These are phyloP conservation scores for Chinchilla lanigera DNA, from an alignment of 2,113 vertebrate species.

Conservation along the genomic window DNA sequence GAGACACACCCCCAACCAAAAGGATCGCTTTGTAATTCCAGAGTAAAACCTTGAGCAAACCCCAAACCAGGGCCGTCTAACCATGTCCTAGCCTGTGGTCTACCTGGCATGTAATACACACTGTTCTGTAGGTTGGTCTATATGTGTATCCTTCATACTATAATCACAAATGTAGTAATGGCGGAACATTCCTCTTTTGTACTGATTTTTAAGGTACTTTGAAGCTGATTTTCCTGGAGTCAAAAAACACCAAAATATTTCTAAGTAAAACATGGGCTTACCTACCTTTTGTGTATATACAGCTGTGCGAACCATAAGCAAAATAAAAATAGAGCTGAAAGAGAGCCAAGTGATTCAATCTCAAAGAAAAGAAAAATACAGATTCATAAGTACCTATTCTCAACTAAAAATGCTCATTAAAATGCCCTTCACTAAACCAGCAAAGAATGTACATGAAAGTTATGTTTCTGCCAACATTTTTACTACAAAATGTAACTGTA, in stretches of 20 bases:
- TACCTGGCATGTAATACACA: neutral
- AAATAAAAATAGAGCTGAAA: neutral
- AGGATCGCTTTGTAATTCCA: neutral
- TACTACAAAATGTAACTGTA: neutral
- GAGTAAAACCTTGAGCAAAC: neutral
- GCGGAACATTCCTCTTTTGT: neutral
- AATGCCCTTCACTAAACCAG: neutral
- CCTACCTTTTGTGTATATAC: neutral
- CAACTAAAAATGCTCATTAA: neutral
- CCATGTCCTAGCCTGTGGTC: neutral
- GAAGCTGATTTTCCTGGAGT: neutral
- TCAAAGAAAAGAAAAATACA: constrained; percentile 41
- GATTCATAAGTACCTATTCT: constrained; percentile 9
- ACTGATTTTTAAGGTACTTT: neutral
- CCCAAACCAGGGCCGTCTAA: neutral
- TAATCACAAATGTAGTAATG: neutral
- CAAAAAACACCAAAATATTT: neutral
- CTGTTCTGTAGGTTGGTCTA: neutral
- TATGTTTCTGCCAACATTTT: neutral
- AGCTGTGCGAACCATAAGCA: neutral
- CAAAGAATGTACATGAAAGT: neutral
- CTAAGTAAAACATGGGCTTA: neutral
- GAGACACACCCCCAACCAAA: neutral
- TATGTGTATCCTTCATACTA: neutral
- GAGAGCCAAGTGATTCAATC: neutral